Evolutionary conservation across 2,113 vertebrate species (phyloP).

Genomic region (Cyanoramphus novaezelandiae): DNA sequence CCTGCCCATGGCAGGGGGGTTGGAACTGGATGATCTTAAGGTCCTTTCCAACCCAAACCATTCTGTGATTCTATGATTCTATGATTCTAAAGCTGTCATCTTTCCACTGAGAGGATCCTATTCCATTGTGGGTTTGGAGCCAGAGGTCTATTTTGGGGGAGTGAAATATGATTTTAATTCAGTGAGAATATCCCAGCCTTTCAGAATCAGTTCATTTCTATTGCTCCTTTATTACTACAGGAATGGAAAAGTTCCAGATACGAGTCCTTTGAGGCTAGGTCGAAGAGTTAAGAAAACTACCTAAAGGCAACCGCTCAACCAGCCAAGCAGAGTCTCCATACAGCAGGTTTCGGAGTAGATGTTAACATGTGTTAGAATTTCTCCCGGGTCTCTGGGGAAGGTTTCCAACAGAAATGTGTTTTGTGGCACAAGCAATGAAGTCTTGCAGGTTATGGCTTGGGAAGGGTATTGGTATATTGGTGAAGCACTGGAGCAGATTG

Average conservation of each 20-base stretch:
- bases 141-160: not conserved
- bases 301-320: not conserved
- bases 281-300: not conserved
- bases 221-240: slow-evolving; percentile 5
- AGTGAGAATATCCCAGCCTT: not conserved
- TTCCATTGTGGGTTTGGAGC: not conserved
- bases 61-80: too few relatives aligned
- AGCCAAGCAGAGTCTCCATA: not conserved
- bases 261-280: not conserved
- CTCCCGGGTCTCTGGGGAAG: not conserved
- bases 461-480: not conserved
- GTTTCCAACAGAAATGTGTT: not conserved
- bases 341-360: not conserved
- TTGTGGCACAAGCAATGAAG: not conserved
- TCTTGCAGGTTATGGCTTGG: not conserved
- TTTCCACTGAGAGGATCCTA: not conserved
- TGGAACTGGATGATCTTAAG: too few relatives aligned
- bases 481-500: not conserved
- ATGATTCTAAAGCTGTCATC: not conserved
- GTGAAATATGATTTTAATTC: slow-evolving; percentile 34
- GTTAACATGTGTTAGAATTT: not conserved
- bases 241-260: not conserved
- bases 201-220: not conserved
- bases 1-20: too few relatives aligned
- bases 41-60: too few relatives aligned